A percentile compares a stretch with the other conserved stretches of the same genome.
These are phyloP conservation scores for Poecilia wingei DNA, from an alignment of 2,797 vertebrate species.

Conservation along the genomic window DNA sequence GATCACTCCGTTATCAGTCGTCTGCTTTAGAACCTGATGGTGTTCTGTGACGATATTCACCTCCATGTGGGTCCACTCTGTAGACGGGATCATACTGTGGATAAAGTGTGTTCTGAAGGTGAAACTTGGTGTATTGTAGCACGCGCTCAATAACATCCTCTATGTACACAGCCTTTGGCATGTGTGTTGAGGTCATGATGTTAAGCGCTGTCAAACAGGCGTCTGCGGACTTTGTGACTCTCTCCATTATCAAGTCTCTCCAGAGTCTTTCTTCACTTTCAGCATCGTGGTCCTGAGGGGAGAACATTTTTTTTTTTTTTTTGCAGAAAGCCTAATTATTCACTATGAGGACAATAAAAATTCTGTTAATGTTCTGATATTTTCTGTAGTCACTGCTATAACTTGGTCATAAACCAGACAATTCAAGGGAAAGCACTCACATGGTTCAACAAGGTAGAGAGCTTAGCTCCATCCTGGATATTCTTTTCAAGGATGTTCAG, in stretches of 20 bases:
- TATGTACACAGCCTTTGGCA: slow-evolving; percentile 99
- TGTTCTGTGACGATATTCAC: slow-evolving; percentile 65
- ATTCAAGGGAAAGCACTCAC: slow-evolving; percentile 76
- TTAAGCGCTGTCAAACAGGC: slow-evolving; percentile 96
- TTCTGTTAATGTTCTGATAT: not conserved
- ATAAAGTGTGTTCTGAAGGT: slow-evolving; percentile 96
- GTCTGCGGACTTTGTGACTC: slow-evolving; percentile 98
- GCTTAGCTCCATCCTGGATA: slow-evolving; percentile 95
- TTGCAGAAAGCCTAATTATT: not conserved
- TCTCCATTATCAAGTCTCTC: slow-evolving; percentile 98
- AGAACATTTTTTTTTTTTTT: slow-evolving; percentile 7
- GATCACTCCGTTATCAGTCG: not conserved
- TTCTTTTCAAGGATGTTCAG: slow-evolving; percentile 98
- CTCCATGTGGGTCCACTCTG: slow-evolving; percentile 94
- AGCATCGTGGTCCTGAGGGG: slow-evolving; percentile 89
- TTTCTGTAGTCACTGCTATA: not conserved
- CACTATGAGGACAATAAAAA: not conserved
- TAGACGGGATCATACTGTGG: slow-evolving; percentile 98
- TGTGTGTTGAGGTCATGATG: slow-evolving; percentile 96
- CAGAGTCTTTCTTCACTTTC: slow-evolving; percentile 97
- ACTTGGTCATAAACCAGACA: not conserved
- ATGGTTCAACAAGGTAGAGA: slow-evolving; percentile 92
- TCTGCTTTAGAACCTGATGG: not conserved
- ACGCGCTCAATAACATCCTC: slow-evolving; percentile 98
- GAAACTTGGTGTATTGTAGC: slow-evolving; percentile 96